Evolutionary conservation across 2,113 vertebrate genomes (phyloP).

Genomic region (Nothobranchius furzeri): DNA sequence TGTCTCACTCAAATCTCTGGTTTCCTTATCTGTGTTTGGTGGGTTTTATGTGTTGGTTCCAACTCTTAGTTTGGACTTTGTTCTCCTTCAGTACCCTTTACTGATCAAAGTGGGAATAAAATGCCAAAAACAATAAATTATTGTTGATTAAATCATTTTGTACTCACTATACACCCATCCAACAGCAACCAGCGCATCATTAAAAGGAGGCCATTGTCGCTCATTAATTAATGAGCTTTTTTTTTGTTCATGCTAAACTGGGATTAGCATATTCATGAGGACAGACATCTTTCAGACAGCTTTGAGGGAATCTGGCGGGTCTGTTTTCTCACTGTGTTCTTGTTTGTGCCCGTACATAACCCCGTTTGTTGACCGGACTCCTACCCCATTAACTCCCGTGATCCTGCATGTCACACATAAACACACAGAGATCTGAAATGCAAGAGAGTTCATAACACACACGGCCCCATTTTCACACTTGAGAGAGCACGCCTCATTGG

Average conservation of each 20-base stretch:
- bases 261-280: constrained; percentile 86
- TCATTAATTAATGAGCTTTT: constrained; percentile 80
- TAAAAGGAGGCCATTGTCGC: constrained; percentile 77
- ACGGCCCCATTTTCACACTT: constrained; percentile 73
- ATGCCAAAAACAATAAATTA: too few relatives aligned
- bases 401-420: constrained; percentile 57
- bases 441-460: constrained; percentile 49
- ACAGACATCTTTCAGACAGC: constrained; percentile 79
- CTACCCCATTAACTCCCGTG: constrained; percentile 73
- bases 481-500: constrained; percentile 67
- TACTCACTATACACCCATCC: background rate
- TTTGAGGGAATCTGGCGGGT: constrained; percentile 72
- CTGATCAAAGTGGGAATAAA: too few relatives aligned
- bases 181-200: constrained; percentile 61
- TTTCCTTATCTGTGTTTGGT: background rate
- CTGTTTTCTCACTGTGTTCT: constrained; percentile 76
- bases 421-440: constrained; percentile 44
- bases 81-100: background rate
- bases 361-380: constrained; percentile 73
- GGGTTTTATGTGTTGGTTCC: background rate
- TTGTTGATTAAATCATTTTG: too few relatives aligned
- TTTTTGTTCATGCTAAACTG: constrained; percentile 70
- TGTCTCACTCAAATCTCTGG: background rate
- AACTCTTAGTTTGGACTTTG: too few relatives aligned
- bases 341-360: constrained; percentile 76